These are phyloP conservation scores for Triops cancriformis DNA, from an alignment of 1,140 invertebrate genomes.

Conservation along the genomic window DNA sequence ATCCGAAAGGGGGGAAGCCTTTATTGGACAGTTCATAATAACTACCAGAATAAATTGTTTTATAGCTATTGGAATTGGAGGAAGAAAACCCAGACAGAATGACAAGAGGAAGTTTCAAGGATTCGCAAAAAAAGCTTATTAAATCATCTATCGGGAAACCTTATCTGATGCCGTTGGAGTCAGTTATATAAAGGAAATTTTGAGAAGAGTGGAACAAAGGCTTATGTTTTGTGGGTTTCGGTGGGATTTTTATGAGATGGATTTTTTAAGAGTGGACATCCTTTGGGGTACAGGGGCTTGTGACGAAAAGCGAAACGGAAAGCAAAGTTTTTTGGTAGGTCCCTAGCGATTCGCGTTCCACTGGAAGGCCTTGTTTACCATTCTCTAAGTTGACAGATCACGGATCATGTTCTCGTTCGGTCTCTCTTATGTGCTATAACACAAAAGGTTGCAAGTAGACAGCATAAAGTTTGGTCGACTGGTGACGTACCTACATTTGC, in stretches of 20 bases:
- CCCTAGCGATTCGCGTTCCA: too few relatives aligned
- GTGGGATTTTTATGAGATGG: background rate
- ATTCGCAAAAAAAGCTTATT: background rate
- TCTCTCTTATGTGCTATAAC: too few relatives aligned
- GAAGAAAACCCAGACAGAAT: background rate
- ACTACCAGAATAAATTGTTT: background rate
- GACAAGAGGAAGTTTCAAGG: background rate
- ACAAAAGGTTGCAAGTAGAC: too few relatives aligned
- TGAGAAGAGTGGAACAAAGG: background rate
- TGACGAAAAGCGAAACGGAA: too few relatives aligned
- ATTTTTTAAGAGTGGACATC: background rate
- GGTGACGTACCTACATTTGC: too few relatives aligned
- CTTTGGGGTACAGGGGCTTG: too few relatives aligned
- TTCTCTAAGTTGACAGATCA: too few relatives aligned
- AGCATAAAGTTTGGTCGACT: too few relatives aligned
- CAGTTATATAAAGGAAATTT: background rate
- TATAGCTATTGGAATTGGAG: background rate
- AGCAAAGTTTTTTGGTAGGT: too few relatives aligned
- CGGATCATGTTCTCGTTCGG: too few relatives aligned
- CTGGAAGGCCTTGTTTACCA: too few relatives aligned
- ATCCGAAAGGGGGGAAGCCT: background rate
- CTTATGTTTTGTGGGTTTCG: background rate
- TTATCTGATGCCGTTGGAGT: background rate
- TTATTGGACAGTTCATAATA: background rate
- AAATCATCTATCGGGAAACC: background rate